Evolutionary conservation across 30 jellyfish, hydroid and myxozoan genomes (phyloP).

Genomic region (Haliclystus octoradiatus): DNA sequence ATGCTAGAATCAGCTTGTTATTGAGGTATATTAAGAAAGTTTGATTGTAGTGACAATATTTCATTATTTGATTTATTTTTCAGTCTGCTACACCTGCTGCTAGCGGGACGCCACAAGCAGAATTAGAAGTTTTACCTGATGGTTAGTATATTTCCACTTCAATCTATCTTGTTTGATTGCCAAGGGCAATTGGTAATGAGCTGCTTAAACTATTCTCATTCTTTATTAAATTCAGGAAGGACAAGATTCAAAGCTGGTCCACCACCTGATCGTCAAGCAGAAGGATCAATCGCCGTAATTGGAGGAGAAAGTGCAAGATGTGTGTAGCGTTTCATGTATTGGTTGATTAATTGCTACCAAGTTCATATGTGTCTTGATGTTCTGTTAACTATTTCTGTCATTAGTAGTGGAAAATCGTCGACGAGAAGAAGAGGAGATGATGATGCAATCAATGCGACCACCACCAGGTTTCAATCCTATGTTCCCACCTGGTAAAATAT

Average conservation of each 20-base stretch:
- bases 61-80: neutral
- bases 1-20: too few species aligned
- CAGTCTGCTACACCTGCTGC: slow-evolving; percentile 24
- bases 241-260: slow-evolving; percentile 85
- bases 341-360: neutral
- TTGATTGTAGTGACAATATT: neutral
- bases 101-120: slow-evolving; percentile 23
- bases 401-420: slow-evolving; percentile 59
- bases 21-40: neutral
- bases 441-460: slow-evolving; percentile 50
- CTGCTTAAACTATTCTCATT: too few species aligned
- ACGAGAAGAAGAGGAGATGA: slow-evolving; percentile 63
- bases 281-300: slow-evolving; percentile 85
- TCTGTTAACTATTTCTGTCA: neutral
- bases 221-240: slow-evolving; percentile 16
- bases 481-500: slow-evolving; percentile 53
- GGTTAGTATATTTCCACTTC: slow-evolving; percentile 8
- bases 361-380: neutral
- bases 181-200: too few species aligned
- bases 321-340: neutral
- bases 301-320: slow-evolving; percentile 48
- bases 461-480: slow-evolving; percentile 46
- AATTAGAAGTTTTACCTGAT: slow-evolving; percentile 41
- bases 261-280: slow-evolving; percentile 83
- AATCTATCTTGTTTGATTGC: too few species aligned